Evolutionary conservation across 2,888 invertebrate species (phyloP), one percentile per base, ranked within the genome.

Genomic region (Cryptophagus acutangulus): DNA sequence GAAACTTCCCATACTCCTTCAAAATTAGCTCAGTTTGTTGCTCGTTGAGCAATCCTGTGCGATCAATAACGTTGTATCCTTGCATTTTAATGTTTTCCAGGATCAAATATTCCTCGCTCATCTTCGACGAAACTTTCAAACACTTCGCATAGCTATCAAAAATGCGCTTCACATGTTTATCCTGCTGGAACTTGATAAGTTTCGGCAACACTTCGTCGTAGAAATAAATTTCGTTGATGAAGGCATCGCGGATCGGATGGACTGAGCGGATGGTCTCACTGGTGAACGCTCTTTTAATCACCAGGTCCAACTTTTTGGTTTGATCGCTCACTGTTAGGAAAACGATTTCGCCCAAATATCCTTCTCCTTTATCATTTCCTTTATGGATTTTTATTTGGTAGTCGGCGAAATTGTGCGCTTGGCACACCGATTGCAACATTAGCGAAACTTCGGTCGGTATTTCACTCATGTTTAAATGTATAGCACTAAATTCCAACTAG

Each of bases 161-260:
- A n/a, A n/a, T n/a, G n/a, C n/a, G n/a, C n/a, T n/a, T n/a, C n/a
- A n/a, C n/a, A n/a, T n/a, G n/a, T n/a, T n/a, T n/a, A n/a, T n/a
- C n/a, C n/a, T n/a, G n/a, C 33, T 52, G 51, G 30, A 52, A 50
- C 4, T 34, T 4, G 14, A 28, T 20, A 18, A 54, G 49, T 8
- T 37, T 33, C 2, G 55, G 52, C 18, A 53, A 44, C 14, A 57
- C 39, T 16, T 35, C 28, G 16, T 36, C 28, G 34, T 57, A 57
- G 31, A 55, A 36, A 15, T 35, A 46, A 33, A 55, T 48, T 38
- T 57, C 57, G 24, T 51, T 46, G 30, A 42, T 33, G 26, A 45
- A 56, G 20, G 43, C 37, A n/a, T 46, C 43, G 33, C 37, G 43
- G 1, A 54, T 33, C 1, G 54, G 48, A 1, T 36, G 36, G 10